Evolutionary conservation across 1,140 invertebrate genomes (phyloP), one percentile per base, ranked within the genome.

Genomic region (Phthorimaea operculella): DNA sequence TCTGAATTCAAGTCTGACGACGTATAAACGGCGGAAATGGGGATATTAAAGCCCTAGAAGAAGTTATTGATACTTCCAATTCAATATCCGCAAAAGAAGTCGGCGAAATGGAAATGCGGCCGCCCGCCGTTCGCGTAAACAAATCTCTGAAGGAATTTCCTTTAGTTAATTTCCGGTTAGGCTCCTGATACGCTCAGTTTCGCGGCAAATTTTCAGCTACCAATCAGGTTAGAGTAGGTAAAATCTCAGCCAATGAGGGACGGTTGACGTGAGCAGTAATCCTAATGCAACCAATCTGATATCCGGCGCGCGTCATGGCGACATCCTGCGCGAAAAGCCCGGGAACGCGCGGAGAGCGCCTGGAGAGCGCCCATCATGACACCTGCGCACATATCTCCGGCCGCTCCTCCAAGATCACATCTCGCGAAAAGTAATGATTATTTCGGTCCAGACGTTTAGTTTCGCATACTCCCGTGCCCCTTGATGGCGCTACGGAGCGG

Each of bases 341-440:
- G 81, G 81, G 81, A 84, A 82, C 64, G 63, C 64, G 66, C 71
- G 66, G 61, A 57, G 69, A 60, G 66, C 64, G 63, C 62, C 62
- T n/a, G 66, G 61, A 57, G 69, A 60, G 66, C 64, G 63, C 62
- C 62, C n/a, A n/a, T n/a, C 63, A 60, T 71, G 65, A 70, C 68
- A 79, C 73, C 72, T 76, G 79, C 80, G 78, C 76, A 81, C 74
- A 76, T 80, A 76, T 70, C 72, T 63, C 60, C 66, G 70, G 62
- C 65, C 70, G 74, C 70, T 64, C 67, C 58, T 70, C 63, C 72
- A 75, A 81, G 81, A 81, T 81, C 79, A 78, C 79, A 82, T 84
- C 81, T 82, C 75, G 66, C 70, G 76, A 78, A 82, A 84, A 84
- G 78, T 84, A 84, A 84, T 84, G 81, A 84, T 84, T 84, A 84